phyloP scores from a whole-genome alignment of 1,140 invertebrate species.

The Eriocheir sinensis region DNA sequence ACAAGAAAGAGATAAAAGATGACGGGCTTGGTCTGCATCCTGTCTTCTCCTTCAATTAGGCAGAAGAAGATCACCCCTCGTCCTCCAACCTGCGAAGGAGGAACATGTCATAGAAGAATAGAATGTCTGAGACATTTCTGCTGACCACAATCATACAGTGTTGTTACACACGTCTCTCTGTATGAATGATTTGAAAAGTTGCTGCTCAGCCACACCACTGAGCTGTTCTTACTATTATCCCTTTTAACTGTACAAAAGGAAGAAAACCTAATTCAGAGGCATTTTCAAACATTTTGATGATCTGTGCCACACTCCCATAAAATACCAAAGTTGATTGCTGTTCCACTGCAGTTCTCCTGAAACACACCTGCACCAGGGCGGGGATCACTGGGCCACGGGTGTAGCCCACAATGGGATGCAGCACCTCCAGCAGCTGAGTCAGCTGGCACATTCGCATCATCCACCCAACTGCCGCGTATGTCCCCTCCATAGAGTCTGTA shows the following conservation, averaged over 20 bases:
- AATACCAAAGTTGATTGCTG: not conserved
- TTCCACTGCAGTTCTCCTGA: not conserved
- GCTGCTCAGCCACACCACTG: no score
- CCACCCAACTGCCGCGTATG: conserved; percentile 89
- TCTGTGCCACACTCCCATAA: not conserved
- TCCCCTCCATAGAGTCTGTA: conserved; percentile 87
- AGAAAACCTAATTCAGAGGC: no score
- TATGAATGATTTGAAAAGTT: no score
- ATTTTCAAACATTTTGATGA: no score
- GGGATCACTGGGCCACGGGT: conserved; percentile 87
- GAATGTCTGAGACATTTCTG: no score
- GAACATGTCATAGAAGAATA: no score
- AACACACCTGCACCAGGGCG: conserved; percentile 83
- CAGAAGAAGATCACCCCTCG: conserved; percentile 91
- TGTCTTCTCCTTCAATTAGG: conserved; percentile 91
- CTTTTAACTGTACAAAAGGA: no score
- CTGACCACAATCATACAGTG: no score
- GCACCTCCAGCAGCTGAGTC: conserved; percentile 92
- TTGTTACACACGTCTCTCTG: no score
- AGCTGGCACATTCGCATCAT: conserved; percentile 91
- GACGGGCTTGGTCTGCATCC: conserved; percentile 93
- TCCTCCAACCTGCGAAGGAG: conserved; percentile 87
- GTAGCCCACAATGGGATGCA: conserved; percentile 94
- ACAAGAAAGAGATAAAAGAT: conserved; percentile 93
- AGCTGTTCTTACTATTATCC: no score